Conservation (phyloP, 1,140 invertebrate genomes). For the Sitophilus oryzae region DNA sequence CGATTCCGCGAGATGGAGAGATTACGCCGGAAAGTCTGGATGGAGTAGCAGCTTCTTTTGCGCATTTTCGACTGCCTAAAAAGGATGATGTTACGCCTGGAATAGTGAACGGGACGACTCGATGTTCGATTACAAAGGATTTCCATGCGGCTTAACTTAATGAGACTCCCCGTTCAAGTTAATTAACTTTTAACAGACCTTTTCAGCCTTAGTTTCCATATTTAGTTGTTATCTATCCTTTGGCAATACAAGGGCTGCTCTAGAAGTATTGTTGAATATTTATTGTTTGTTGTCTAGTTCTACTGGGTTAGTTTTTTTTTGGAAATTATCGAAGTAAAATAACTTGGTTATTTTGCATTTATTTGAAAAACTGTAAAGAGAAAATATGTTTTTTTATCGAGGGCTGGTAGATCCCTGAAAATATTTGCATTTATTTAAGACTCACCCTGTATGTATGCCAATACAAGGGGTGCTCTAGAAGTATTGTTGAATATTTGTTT, state of each 20-base stretch:
- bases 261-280: too few relatives aligned
- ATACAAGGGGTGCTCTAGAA: background rate
- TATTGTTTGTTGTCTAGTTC: too few relatives aligned
- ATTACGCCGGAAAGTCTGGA: conserved; percentile 13
- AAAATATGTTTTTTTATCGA: too few relatives aligned
- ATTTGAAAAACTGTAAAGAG: too few relatives aligned
- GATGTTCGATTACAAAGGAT: background rate
- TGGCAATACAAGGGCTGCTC: background rate
- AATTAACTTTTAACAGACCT: background rate
- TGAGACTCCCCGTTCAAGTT: background rate
- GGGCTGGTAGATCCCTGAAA: too few relatives aligned
- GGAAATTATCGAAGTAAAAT: too few relatives aligned
- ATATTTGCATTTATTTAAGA: too few relatives aligned
- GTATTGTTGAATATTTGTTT: too few relatives aligned
- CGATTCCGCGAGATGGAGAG: conserved; percentile 17
- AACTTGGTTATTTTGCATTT: too few relatives aligned
- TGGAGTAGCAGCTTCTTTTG: conserved; percentile 2
- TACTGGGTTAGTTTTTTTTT: too few relatives aligned
- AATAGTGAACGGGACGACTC: background rate
- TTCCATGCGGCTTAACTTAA: background rate
- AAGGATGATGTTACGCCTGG: background rate
- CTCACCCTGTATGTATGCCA: too few relatives aligned
- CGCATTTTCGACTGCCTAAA: background rate
- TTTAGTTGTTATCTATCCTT: background rate
- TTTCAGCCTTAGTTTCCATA: background rate